These are phyloP conservation scores for Neotoma lepida DNA, from an alignment of 2,113 vertebrate genomes.

Conservation along the genomic window DNA sequence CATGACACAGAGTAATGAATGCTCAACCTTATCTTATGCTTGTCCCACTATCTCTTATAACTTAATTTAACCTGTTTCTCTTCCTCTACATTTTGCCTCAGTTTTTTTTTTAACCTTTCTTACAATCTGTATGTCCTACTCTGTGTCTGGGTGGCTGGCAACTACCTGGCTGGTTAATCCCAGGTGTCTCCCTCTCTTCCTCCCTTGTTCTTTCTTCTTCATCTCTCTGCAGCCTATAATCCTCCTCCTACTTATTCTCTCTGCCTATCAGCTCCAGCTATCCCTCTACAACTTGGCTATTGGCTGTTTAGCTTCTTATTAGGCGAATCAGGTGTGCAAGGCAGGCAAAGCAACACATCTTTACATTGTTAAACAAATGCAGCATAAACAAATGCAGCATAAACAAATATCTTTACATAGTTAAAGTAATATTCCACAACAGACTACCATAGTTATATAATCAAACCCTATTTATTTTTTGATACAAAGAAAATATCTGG, in stretches of 20 bases:
- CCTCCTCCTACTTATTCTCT: neutral
- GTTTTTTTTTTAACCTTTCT: neutral
- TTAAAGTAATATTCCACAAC: neutral
- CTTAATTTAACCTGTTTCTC: neutral
- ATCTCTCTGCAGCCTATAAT: neutral
- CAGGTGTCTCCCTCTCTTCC: neutral
- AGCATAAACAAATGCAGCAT: neutral
- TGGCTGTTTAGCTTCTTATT: neutral
- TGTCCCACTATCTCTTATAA: neutral
- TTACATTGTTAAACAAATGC: neutral
- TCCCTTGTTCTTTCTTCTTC: neutral
- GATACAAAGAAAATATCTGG: neutral
- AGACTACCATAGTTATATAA: neutral
- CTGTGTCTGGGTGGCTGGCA: neutral
- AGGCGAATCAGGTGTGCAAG: neutral
- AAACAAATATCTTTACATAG: neutral
- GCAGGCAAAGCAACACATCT: neutral
- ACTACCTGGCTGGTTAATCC: neutral
- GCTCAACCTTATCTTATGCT: neutral
- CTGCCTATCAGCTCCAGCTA: neutral
- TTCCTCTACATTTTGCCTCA: neutral
- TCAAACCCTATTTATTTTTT: slow-evolving; percentile 40
- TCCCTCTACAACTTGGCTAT: neutral
- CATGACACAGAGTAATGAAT: too few species aligned
- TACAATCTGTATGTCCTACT: neutral